These are phyloP conservation scores for Caenorhabditis panamensis DNA, from an alignment of 2,888 invertebrate species.

Conservation along the genomic window DNA sequence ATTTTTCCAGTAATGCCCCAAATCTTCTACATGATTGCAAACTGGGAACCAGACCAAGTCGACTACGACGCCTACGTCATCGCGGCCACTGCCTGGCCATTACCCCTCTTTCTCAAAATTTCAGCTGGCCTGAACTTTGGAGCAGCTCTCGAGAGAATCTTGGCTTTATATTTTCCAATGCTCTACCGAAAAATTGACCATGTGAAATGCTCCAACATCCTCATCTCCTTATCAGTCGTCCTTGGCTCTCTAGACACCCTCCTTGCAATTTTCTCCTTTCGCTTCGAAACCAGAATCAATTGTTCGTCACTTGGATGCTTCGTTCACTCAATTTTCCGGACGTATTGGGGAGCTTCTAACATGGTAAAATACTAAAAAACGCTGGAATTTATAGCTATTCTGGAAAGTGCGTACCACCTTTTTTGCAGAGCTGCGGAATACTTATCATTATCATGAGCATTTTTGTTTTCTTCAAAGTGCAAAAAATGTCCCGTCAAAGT, in stretches of 20 bases:
- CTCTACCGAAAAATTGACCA: constrained; percentile 44
- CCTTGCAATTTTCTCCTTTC: constrained; percentile 14
- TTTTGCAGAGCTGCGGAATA: constrained; percentile 19
- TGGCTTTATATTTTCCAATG: constrained; percentile 43
- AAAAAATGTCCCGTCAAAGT: constrained; percentile 10
- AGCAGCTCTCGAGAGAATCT: constrained; percentile 36
- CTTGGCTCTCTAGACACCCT: constrained; percentile 13
- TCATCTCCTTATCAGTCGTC: constrained; percentile 8
- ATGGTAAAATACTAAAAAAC: constrained; percentile 21
- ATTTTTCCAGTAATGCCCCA: constrained; percentile 40
- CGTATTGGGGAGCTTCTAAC: constrained; percentile 44
- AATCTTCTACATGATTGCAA: constrained; percentile 25
- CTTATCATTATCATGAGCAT: constrained; percentile 30
- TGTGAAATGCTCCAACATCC: constrained; percentile 37
- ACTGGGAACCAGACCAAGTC: constrained; percentile 17
- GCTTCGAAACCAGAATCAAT: constrained; percentile 29
- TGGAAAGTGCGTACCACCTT: neutral
- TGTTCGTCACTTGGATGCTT: constrained; percentile 47
- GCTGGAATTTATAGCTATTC: no score
- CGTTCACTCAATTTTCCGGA: constrained; percentile 27
- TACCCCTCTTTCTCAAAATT: constrained; percentile 41
- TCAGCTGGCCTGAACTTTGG: constrained; percentile 28
- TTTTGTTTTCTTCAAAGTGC: constrained; percentile 50
- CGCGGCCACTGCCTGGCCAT: constrained; percentile 25
- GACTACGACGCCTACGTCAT: constrained; percentile 26